These are phyloP conservation scores for Takifugu bimaculatus DNA, from an alignment of 2,113 vertebrate genomes.

Conservation along the genomic window DNA sequence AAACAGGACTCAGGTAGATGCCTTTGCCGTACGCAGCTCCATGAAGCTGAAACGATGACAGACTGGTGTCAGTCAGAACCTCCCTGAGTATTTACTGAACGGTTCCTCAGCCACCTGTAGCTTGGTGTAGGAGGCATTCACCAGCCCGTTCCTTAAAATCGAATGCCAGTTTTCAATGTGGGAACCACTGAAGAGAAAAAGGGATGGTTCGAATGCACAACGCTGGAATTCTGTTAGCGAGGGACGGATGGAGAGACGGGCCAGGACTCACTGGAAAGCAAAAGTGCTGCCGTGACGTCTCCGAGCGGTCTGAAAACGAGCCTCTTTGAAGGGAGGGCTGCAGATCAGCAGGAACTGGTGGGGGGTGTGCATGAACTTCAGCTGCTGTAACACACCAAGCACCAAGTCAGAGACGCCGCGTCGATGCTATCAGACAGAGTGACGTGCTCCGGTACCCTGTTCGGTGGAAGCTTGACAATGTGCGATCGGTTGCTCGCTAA, in stretches of 20 bases:
- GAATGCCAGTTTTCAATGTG: constrained; percentile 99
- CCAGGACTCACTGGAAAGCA: constrained; percentile 89
- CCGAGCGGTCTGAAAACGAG: constrained; percentile 89
- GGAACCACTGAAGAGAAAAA: constrained; percentile 80
- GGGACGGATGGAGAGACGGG: neutral
- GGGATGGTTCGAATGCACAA: neutral
- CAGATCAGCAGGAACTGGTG: constrained; percentile 98
- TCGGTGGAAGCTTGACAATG: constrained; percentile 93
- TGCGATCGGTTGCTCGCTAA: constrained; percentile 96
- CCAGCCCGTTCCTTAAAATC: constrained; percentile 91
- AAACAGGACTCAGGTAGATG: constrained; percentile 98
- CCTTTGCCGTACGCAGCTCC: constrained; percentile 98
- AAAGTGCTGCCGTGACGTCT: constrained; percentile 96
- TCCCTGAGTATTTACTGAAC: neutral
- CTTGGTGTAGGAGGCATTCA: constrained; percentile 93
- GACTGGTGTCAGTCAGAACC: neutral
- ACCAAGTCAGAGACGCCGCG: neutral
- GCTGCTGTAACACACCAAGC: constrained; percentile 80
- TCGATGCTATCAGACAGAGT: neutral
- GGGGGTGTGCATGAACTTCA: constrained; percentile 97
- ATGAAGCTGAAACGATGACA: constrained; percentile 78
- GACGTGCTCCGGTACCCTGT: constrained; percentile 79
- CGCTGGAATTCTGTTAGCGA: neutral
- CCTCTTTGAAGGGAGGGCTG: constrained; percentile 94
- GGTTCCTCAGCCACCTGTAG: constrained; percentile 79